These are phyloP conservation scores for Gambusia yucatana DNA, from an alignment of 2,797 vertebrate genomes.

Conservation along the genomic window DNA sequence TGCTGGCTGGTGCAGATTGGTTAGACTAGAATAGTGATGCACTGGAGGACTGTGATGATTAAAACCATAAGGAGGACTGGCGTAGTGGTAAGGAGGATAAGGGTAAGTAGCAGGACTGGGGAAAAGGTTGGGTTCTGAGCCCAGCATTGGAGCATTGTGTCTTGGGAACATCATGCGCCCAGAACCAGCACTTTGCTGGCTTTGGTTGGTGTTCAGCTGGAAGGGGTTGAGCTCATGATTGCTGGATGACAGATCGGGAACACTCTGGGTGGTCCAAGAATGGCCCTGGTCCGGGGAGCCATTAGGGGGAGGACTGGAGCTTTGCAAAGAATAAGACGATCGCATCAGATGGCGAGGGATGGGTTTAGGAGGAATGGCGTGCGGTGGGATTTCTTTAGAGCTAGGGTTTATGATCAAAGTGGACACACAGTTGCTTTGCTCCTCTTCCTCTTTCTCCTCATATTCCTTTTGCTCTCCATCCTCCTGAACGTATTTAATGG, in stretches of 20 bases:
- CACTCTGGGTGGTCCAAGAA: slow-evolving; percentile 87
- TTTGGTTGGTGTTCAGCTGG: slow-evolving; percentile 25
- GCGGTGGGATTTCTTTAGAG: slow-evolving; percentile 6
- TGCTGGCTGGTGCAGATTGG: slow-evolving; percentile 17
- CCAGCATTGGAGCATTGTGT: slow-evolving; percentile 23
- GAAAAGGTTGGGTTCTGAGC: slow-evolving; percentile 21
- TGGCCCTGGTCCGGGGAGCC: slow-evolving; percentile 77
- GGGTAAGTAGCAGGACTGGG: slow-evolving; percentile 27
- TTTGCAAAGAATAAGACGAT: slow-evolving; percentile 86
- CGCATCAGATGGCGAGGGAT: slow-evolving; percentile 71
- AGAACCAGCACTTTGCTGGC: slow-evolving; percentile 40
- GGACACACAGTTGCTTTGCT: slow-evolving; percentile 75
- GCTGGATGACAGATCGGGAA: slow-evolving; percentile 82
- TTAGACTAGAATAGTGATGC: slow-evolving; percentile 46
- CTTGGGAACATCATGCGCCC: slow-evolving; percentile 17
- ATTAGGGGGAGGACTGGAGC: slow-evolving; percentile 79
- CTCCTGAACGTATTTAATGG: slow-evolving; percentile 83
- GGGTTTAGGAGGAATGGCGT: slow-evolving; percentile 60
- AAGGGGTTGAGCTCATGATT: slow-evolving; percentile 22
- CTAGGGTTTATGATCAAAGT: slow-evolving; percentile 80
- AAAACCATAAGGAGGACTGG: slow-evolving; percentile 48
- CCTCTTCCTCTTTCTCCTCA: slow-evolving; percentile 62
- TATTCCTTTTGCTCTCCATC: slow-evolving; percentile 7
- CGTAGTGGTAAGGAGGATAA: slow-evolving; percentile 10
- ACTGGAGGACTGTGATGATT: slow-evolving; percentile 25